Percentiles rank a stretch among this genome's conserved stretches.
Conservation (phyloP, 2,113 vertebrate genomes). For the Gavia stellata region DNA sequence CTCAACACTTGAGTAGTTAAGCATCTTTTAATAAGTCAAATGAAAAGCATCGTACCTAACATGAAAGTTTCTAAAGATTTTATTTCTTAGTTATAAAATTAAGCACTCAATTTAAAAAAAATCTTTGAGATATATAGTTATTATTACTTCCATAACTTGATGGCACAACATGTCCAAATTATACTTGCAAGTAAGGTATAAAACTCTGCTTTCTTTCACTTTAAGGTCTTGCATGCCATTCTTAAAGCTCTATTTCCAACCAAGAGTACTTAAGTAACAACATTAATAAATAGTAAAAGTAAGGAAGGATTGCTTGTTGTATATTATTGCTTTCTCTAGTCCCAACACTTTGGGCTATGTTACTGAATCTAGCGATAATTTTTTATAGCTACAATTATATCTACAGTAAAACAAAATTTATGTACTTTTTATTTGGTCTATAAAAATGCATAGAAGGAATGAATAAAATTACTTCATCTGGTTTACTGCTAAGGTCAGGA, state of each 20-base stretch:
- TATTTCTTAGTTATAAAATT: background rate
- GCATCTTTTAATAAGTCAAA: background rate
- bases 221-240: background rate
- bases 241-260: background rate
- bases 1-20: background rate
- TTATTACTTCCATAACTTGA: background rate
- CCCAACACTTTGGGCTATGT: background rate
- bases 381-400: slow-evolving; percentile 51
- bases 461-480: background rate
- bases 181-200: background rate
- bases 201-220: background rate
- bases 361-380: slow-evolving; percentile 43
- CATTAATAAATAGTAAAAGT: background rate
- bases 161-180: background rate
- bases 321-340: background rate
- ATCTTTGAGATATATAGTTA: background rate
- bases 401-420: slow-evolving; percentile 51
- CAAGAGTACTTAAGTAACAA: background rate
- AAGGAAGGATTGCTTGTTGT: background rate
- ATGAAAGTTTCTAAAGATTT: background rate
- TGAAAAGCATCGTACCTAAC: background rate
- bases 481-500: slow-evolving; percentile 2
- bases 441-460: slow-evolving; percentile 29
- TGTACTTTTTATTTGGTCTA: slow-evolving; percentile 38
- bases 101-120: background rate